Conservation (phyloP, 2,888 invertebrate genomes). For the Nymphalis urticae region DNA sequence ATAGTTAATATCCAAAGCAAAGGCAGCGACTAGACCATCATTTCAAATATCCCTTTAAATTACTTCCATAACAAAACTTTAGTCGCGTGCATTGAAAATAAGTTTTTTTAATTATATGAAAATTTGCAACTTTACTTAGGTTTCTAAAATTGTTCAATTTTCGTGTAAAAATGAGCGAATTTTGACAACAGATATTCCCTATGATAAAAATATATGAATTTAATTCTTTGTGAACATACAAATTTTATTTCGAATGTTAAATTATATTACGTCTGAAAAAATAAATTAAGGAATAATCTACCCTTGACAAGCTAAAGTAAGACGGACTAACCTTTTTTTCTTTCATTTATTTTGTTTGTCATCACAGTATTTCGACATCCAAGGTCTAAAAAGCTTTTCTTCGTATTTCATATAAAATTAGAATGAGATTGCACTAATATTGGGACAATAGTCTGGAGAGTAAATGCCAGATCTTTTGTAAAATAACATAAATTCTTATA, state of each 20-base stretch:
- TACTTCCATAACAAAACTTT: too few relatives aligned
- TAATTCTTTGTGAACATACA: too few relatives aligned
- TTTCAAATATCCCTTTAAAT: too few relatives aligned
- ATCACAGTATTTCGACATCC: background rate
- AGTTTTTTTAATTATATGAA: too few relatives aligned
- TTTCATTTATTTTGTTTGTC: conserved; percentile 3
- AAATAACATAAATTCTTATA: background rate
- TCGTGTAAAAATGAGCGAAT: too few relatives aligned
- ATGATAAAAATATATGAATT: too few relatives aligned
- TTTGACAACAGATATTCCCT: too few relatives aligned
- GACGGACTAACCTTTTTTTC: background rate
- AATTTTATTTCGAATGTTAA: background rate
- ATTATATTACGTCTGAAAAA: background rate
- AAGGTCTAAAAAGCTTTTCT: conserved; percentile 21
- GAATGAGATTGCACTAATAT: conserved; percentile 2
- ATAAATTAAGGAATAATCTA: background rate
- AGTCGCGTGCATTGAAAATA: too few relatives aligned
- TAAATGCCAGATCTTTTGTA: background rate
- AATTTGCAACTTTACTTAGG: too few relatives aligned
- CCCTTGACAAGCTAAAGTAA: background rate
- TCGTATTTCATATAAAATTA: conserved; percentile 6
- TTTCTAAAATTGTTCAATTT: too few relatives aligned
- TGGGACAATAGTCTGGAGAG: background rate
- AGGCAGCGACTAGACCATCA: too few relatives aligned
- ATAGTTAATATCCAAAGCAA: too few relatives aligned